Percentiles rank a stretch among this genome's conserved stretches.
Evolutionary conservation across 23 tunicate species (phyloP).

Genomic region (Diplosoma virens): DNA sequence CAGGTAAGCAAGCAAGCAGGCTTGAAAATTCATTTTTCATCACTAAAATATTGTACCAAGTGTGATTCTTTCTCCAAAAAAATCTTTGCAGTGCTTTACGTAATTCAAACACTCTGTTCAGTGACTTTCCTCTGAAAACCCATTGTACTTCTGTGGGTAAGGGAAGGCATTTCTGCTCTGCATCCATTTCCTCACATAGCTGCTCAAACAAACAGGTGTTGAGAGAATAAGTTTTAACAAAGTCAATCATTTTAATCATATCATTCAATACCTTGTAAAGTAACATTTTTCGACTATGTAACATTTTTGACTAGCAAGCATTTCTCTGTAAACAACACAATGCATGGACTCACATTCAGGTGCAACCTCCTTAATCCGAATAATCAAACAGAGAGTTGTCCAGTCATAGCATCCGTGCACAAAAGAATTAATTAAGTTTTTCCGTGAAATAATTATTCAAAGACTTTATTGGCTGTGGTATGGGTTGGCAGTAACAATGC

Average conservation of each 20-base stretch:
- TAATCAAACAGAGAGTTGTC: constrained; percentile 44
- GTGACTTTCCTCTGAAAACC: constrained; percentile 24
- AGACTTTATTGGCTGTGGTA: constrained; percentile 32
- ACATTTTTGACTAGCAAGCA: constrained; percentile 47
- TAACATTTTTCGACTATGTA: constrained; percentile 33
- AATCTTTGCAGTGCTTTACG: constrained; percentile 47
- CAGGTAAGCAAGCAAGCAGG: constrained; percentile 20
- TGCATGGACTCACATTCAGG: constrained; percentile 31
- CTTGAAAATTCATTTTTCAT: constrained; percentile 12
- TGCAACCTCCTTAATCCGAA: constrained; percentile 36
- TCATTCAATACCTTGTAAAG: constrained; percentile 31
- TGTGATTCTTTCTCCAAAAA: constrained; percentile 38
- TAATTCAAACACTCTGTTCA: constrained; percentile 56
- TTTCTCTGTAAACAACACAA: constrained; percentile 61
- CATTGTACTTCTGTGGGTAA: constrained; percentile 40
- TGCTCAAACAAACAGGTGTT: constrained; percentile 81
- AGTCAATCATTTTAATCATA: constrained; percentile 38
- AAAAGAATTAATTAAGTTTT: constrained; percentile 44
- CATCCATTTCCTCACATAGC: constrained; percentile 47
- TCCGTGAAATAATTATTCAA: constrained; percentile 19
- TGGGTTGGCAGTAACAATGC: constrained; percentile 24
- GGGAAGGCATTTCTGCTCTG: constrained; percentile 40
- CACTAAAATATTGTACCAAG: constrained; percentile 3
- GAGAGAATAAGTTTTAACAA: constrained; percentile 43
- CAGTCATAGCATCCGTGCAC: constrained; percentile 72